Conservation (phyloP, 2,113 vertebrate species). For the Argyrosomus japonicus region DNA sequence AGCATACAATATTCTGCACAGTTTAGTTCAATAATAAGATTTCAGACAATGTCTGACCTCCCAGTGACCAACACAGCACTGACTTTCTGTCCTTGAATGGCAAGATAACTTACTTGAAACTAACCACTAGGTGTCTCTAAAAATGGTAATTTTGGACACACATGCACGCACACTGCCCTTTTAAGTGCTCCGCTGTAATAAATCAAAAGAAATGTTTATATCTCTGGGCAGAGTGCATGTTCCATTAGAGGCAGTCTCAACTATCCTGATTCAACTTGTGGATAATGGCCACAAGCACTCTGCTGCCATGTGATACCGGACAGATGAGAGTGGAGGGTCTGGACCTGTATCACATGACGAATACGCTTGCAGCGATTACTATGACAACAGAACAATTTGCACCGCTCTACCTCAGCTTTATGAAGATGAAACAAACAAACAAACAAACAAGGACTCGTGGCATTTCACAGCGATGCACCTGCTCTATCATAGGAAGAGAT, state of each 20-base stretch:
- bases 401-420: slow-evolving; percentile 4
- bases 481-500: slow-evolving; percentile 17
- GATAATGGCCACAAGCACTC: slow-evolving; percentile 40
- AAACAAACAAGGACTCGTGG: not conserved
- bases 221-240: not conserved
- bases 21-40: not conserved
- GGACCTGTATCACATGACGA: slow-evolving; percentile 36
- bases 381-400: slow-evolving; percentile 44
- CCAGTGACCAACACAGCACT: not conserved
- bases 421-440: not conserved
- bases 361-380: slow-evolving; percentile 25
- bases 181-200: not conserved
- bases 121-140: not conserved
- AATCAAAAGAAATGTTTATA: slow-evolving; percentile 22
- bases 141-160: not conserved
- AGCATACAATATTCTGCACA: not conserved
- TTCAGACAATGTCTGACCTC: not conserved
- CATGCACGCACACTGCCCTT: not conserved
- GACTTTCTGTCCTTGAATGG: not conserved
- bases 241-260: slow-evolving; percentile 37
- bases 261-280: slow-evolving; percentile 20
- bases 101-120: not conserved
- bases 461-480: slow-evolving; percentile 23
- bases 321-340: slow-evolving; percentile 24
- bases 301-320: slow-evolving; percentile 34